Conservation (phyloP, 2,113 vertebrate genomes). For the Sapayoa aenigma region DNA sequence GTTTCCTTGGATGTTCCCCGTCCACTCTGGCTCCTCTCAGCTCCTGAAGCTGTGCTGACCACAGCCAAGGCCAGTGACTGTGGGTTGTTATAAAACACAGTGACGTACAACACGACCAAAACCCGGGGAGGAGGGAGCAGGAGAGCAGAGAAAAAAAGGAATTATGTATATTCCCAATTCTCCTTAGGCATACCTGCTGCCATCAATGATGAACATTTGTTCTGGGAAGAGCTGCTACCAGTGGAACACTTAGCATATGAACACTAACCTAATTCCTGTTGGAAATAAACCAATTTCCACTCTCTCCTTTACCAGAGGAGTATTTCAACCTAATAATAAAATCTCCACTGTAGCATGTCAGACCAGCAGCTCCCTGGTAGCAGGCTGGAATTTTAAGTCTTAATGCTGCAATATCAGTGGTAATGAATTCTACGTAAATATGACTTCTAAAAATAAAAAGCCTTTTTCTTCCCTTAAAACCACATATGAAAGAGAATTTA, state of each 20-base stretch:
- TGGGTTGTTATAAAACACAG: background rate
- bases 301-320: conserved; percentile 42
- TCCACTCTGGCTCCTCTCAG: background rate
- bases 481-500: background rate
- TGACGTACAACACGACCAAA: background rate
- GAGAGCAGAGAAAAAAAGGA: background rate
- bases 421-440: conserved; percentile 45
- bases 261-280: conserved; percentile 64
- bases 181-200: conserved; percentile 45
- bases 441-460: conserved; percentile 27
- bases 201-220: conserved; percentile 53
- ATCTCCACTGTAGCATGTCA: conserved; percentile 56
- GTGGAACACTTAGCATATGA: conserved; percentile 49
- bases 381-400: conserved; percentile 53
- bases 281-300: conserved; percentile 68
- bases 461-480: conserved; percentile 20
- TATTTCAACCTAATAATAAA: conserved; percentile 64
- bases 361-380: conserved; percentile 46
- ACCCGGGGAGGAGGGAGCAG: background rate
- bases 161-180: conserved; percentile 22
- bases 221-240: conserved; percentile 50
- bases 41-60: background rate
- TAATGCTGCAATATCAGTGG: conserved; percentile 21
- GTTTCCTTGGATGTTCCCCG: accelerated
- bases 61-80: background rate